Evolutionary conservation across 2,888 invertebrate species (phyloP), one percentile per base, ranked within the genome.

Genomic region (Metopia argyrocephala): DNA sequence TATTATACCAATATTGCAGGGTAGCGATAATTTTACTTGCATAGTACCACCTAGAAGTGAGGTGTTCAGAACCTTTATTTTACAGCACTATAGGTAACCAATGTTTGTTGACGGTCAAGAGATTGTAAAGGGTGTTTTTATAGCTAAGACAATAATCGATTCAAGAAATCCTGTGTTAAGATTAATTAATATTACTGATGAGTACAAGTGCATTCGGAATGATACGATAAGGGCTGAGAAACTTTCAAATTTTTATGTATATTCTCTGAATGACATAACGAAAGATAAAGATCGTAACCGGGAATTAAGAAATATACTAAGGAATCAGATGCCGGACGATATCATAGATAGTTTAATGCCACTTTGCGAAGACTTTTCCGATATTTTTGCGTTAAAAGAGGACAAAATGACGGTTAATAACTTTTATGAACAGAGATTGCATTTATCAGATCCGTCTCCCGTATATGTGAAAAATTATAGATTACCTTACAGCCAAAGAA

Each of bases 41-140:
- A 59, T 59, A 38, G 38, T 59, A 6, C 66, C 52, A 5, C 54
- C 66, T 38, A 52, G 66, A 21, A 52, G 54, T 23, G 66, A 66
- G 28, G 66, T 45, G 15, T 57, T 21, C 7, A n/a, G 56, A 27
- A 20, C 57, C 20, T 69, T 69, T 18, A 12, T 27, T 56, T 57
- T 69, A 3, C 7, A 45, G 3, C 38, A 54, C 15, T 23, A 38
- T 7, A 27, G 12, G 7, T n/a, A 38, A 38, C 31, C 23, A 5
- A 56, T 68, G 56, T 68, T 31, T 12, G 31, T 31, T 45, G 38
- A 54, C 2, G 38, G 50, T 3, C 65, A 65, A 15, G 38, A 66
- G 7, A 27, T 66, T 21, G n/a, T 6, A 2, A 21, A n/a, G 15
- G 38, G 21, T 15, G 59, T 59, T 9, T 59, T 38, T 12, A 38